Percentiles rank a stretch among this genome's conserved stretches.
These are phyloP conservation scores for Corynorhinus townsendii DNA, from an alignment of 2,113 vertebrate genomes.

Conservation along the genomic window DNA sequence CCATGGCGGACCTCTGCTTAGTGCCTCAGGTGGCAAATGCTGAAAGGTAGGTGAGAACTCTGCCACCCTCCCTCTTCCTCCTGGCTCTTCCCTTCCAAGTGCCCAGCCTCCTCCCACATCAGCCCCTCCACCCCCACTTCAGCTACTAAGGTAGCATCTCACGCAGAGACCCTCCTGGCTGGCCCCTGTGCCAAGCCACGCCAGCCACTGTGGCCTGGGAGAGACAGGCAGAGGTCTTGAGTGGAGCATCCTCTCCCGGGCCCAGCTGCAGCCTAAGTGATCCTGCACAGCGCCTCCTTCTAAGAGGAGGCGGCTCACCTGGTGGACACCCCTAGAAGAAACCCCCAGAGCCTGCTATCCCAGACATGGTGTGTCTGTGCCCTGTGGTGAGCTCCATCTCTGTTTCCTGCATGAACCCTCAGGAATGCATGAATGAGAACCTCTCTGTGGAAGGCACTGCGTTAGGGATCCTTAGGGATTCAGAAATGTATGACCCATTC, in stretches of 20 bases:
- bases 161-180: not conserved
- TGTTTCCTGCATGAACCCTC: not conserved
- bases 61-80: not conserved
- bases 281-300: not conserved
- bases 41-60: slow-evolving; percentile 84
- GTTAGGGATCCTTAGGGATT: not conserved
- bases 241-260: too few relatives aligned
- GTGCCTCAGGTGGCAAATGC: slow-evolving; percentile 95
- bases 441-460: not conserved
- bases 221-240: not conserved
- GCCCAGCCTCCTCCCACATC: not conserved
- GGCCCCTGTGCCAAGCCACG: not conserved
- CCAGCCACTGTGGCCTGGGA: not conserved
- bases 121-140: not conserved
- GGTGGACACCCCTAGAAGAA: not conserved
- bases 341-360: not conserved
- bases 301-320: not conserved
- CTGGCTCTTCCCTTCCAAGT: not conserved
- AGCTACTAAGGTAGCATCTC: not conserved
- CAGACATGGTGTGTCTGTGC: not conserved
- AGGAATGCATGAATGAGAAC: not conserved
- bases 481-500: not conserved
- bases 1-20: slow-evolving; percentile 96
- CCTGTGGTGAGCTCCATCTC: not conserved
- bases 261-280: not conserved